Base-by-base conservation (phyloP, 2,113 vertebrate genomes). In the Clarias macrocephalus region DNA sequence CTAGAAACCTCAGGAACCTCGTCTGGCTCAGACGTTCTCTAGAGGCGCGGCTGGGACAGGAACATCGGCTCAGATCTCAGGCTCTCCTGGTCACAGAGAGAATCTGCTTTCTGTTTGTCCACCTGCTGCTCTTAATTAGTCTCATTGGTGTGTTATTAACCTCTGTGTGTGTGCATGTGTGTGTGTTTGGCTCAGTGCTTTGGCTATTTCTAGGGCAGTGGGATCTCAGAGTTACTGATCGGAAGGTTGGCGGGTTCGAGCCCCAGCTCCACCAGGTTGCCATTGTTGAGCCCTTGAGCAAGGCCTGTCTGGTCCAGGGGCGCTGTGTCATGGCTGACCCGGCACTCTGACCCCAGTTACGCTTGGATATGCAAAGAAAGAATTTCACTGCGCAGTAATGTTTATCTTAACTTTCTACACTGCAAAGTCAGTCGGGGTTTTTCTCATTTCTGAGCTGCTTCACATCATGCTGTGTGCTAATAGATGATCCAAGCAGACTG, bases 101-200 rank as follows among this genome's bases (percentile, higher is more conserved):
- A 63, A 63, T 13, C 57, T 28, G 48, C 5, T 77, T 77, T 11
- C 59, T 42, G 76, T 37, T 81, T 81, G 57, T 65, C 60, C 60
- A 82, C 80, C 80, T 82, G 59, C 80, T 82, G 80, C 33, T 82
- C 12, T 15, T 82, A 82, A 82, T 63, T 63, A 82, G 59, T 48
- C 59, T 62, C 57, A 60, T 13, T 81, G 68, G 83, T 76, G 52
- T 28, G n/a, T 37, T 37, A 62, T 85, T 85, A 62, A 77, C 33
- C 57, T 82, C 30, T 62, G 30, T 60, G 56, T 70, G n/a, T 59
- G 66, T 33, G 33, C 63, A 33, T 85, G 84, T 63, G 57, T 82
- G 59, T 77, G 18, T 37, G 33, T 37, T 72, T 72, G 70, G 16
- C 21, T 37, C 33, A 73, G 33, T 4, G 30, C 30, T 73, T 73